phyloP scores from a whole-genome alignment of 2,888 invertebrate genomes.

The Ethmia dodecea region DNA sequence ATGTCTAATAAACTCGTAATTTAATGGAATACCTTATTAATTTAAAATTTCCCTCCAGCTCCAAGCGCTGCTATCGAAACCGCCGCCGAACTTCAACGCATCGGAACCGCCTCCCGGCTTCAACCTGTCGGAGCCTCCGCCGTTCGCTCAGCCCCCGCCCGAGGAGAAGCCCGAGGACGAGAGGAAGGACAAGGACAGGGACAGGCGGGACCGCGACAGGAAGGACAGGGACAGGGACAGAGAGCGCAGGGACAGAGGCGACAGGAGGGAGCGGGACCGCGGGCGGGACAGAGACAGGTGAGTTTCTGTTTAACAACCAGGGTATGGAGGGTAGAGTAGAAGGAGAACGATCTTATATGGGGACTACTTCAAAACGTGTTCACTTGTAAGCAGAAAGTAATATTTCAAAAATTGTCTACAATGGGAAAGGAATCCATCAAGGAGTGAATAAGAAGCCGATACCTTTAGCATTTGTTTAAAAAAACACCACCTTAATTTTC shows the following conservation, averaged over 20 bases:
- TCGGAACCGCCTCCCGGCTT: conserved; percentile 61
- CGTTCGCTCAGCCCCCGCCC: conserved; percentile 46
- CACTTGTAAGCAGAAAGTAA: no score
- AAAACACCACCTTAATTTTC: no score
- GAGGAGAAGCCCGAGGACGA: conserved; percentile 41
- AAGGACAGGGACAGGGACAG: conserved; percentile 21
- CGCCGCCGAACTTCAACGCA: conserved; percentile 67
- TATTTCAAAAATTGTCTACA: no score
- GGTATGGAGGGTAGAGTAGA: no score
- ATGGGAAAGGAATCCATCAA: no score
- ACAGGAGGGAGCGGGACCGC: conserved; percentile 28
- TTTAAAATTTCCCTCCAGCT: conserved; percentile 40
- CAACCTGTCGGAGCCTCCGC: conserved; percentile 43
- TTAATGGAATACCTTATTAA: not conserved
- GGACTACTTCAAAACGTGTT: no score
- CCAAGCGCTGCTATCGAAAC: conserved; percentile 72
- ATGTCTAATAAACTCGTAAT: no score
- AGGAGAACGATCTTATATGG: no score
- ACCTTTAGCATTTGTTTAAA: no score
- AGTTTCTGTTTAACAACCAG: no score
- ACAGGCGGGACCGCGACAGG: conserved; percentile 20
- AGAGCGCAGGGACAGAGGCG: conserved; percentile 31
- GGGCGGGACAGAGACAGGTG: conserved; percentile 15
- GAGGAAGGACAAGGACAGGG: conserved; percentile 27
- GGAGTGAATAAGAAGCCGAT: no score